Conservation (phyloP, 1,140 invertebrate species). For the Tigriopus japonicus region DNA sequence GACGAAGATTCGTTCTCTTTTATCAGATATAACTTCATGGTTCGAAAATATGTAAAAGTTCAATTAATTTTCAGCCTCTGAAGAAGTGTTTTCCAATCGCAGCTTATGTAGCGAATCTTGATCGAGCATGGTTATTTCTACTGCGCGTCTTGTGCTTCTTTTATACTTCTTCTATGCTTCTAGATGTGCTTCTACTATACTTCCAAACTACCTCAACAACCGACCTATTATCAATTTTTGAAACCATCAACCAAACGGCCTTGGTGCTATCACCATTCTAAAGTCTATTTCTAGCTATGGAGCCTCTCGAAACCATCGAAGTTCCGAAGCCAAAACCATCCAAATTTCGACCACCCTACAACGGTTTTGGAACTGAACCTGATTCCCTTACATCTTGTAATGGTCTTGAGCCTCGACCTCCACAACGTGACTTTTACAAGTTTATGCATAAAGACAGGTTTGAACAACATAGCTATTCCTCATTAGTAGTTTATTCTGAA, state of each 20-base stretch:
- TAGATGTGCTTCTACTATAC: too few species aligned
- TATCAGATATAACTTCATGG: too few species aligned
- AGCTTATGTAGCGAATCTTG: too few species aligned
- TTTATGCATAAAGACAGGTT: conserved; percentile 56
- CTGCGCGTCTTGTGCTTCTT: too few species aligned
- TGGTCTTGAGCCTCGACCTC: conserved; percentile 49
- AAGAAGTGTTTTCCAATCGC: too few species aligned
- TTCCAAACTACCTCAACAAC: too few species aligned
- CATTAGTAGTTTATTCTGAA: background rate
- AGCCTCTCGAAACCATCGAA: background rate
- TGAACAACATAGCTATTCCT: background rate
- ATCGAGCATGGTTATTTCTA: too few species aligned
- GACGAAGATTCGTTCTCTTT: too few species aligned
- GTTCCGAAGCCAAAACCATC: conserved; percentile 5
- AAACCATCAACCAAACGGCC: conserved; percentile 17
- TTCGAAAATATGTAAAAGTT: too few species aligned
- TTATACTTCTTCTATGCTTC: too few species aligned
- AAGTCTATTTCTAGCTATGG: background rate
- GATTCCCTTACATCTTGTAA: conserved; percentile 69
- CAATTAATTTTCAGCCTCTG: too few species aligned
- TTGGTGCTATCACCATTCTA: background rate
- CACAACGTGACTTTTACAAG: conserved; percentile 53
- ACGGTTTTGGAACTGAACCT: conserved; percentile 64
- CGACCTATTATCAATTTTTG: too few species aligned
- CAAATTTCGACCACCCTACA: conserved; percentile 55